These are phyloP conservation scores for Leptobrachium ailaonicum DNA, from an alignment of 2,113 vertebrate species.

Conservation along the genomic window DNA sequence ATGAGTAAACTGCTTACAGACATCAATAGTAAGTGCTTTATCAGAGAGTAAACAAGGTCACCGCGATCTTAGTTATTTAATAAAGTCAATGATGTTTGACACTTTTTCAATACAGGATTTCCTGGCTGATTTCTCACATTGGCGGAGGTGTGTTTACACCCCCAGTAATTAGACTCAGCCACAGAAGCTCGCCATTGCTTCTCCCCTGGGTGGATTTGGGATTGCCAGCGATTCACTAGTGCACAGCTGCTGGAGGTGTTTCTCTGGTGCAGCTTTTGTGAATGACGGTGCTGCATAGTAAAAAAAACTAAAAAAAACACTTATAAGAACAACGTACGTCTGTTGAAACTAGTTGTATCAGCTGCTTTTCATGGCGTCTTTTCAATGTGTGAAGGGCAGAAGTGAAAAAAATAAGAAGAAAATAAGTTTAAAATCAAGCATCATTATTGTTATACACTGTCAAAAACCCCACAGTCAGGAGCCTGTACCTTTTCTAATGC, in stretches of 20 bases:
- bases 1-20: too few species aligned
- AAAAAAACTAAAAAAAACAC: not conserved
- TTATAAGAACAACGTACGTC: conserved; percentile 10
- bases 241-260: conserved; percentile 16
- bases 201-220: not conserved
- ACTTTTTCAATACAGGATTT: not conserved
- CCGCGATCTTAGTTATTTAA: not conserved
- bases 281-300: conserved; percentile 4
- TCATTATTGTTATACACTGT: conserved; percentile 23
- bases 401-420: not conserved
- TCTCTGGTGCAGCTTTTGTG: conserved; percentile 21
- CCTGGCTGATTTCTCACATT: conserved; percentile 7
- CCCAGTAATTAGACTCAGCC: conserved; percentile 1
- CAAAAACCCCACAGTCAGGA: conserved; percentile 20
- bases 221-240: conserved; percentile 9
- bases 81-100: not conserved
- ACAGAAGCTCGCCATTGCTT: not conserved
- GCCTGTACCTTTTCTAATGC: conserved; percentile 29
- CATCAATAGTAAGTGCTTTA: not conserved
- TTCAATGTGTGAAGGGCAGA: conserved; percentile 7
- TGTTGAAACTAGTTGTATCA: conserved; percentile 15
- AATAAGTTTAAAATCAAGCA: conserved; percentile 12
- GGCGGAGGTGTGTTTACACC: not conserved
- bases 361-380: conserved; percentile 21
- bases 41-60: conserved; percentile 6